These are phyloP conservation scores for Neoseiulus cucumeris DNA, from an alignment of 1,140 invertebrate species.

Conservation along the genomic window DNA sequence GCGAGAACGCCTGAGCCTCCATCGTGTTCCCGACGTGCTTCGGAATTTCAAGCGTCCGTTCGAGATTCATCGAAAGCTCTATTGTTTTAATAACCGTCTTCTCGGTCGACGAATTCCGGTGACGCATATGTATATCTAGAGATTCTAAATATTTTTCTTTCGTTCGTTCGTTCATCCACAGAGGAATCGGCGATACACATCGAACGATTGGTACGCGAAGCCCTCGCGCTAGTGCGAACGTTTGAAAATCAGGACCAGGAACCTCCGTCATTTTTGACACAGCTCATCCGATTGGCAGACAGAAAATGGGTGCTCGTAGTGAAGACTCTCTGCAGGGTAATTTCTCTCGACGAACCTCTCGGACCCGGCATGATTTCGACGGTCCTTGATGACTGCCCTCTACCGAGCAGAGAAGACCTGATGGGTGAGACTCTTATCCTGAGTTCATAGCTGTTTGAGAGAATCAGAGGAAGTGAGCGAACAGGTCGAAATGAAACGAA, in stretches of 20 bases:
- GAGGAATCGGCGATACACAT: constrained; percentile 24
- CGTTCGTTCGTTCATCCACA: too few relatives aligned
- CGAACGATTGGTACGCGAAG: constrained; percentile 54
- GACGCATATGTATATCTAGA: too few relatives aligned
- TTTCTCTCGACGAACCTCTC: constrained; percentile 63
- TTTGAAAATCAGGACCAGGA: constrained; percentile 73
- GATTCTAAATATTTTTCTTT: too few relatives aligned
- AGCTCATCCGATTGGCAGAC: constrained; percentile 64
- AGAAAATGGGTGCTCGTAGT: constrained; percentile 78
- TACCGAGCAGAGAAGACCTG: constrained; percentile 53
- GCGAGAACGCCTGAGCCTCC: too few relatives aligned
- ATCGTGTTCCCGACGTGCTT: too few relatives aligned
- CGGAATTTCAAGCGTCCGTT: too few relatives aligned
- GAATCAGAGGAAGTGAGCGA: background rate
- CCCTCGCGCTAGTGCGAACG: constrained; percentile 50
- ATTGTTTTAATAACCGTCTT: too few relatives aligned
- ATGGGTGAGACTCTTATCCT: background rate
- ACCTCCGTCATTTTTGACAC: constrained; percentile 56
- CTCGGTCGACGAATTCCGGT: too few relatives aligned
- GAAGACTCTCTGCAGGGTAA: constrained; percentile 60
- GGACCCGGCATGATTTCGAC: constrained; percentile 76
- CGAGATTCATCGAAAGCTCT: too few relatives aligned
- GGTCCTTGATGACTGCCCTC: constrained; percentile 68
- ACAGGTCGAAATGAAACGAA: too few relatives aligned
- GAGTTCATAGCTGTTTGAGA: background rate